These are phyloP conservation scores for Anguilla pacifica DNA, from an alignment of 2,797 vertebrate genomes.

Conservation along the genomic window DNA sequence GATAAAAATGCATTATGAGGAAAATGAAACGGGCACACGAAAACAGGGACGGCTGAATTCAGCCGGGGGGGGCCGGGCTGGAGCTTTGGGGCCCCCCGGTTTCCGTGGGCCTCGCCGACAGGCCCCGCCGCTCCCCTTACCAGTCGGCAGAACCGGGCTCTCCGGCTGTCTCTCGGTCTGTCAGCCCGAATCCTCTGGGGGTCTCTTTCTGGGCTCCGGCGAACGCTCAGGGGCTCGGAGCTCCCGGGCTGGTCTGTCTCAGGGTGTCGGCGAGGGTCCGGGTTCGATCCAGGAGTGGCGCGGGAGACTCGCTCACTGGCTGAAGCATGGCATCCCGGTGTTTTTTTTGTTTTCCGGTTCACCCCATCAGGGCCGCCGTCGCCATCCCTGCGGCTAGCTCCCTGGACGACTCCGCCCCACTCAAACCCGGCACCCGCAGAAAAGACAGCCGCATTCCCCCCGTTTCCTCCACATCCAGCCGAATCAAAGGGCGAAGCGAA, in stretches of 20 bases:
- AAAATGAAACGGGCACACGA: not conserved
- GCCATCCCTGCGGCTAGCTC: conserved; percentile 12
- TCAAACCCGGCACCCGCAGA: conserved; percentile 35
- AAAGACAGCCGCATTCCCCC: conserved; percentile 31
- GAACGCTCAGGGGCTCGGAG: conserved; percentile 54
- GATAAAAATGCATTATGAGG: not conserved
- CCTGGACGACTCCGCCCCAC: conserved; percentile 30
- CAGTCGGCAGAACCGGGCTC: conserved; percentile 16
- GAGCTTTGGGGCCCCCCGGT: conserved; percentile 28
- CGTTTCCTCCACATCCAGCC: not conserved
- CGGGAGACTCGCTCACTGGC: not conserved
- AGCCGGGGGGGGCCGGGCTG: not conserved
- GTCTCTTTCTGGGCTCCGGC: not conserved
- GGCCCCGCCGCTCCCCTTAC: conserved; percentile 37
- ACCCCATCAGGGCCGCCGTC: conserved; percentile 35
- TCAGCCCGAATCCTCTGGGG: not conserved
- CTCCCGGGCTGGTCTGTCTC: conserved; percentile 57
- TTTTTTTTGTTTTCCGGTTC: conserved; percentile 54
- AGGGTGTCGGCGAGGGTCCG: conserved; percentile 54
- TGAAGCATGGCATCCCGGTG: conserved; percentile 44
- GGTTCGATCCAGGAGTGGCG: not conserved
- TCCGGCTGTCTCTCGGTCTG: conserved; percentile 29
- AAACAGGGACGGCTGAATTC: not conserved
- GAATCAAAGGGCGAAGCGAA: too few relatives aligned
- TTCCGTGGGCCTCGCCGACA: conserved; percentile 39